A percentile compares a stretch with the other conserved stretches of the same genome.
These are phyloP conservation scores for Sus cebifrons DNA, from an alignment of 2,797 vertebrate genomes.

Conservation along the genomic window DNA sequence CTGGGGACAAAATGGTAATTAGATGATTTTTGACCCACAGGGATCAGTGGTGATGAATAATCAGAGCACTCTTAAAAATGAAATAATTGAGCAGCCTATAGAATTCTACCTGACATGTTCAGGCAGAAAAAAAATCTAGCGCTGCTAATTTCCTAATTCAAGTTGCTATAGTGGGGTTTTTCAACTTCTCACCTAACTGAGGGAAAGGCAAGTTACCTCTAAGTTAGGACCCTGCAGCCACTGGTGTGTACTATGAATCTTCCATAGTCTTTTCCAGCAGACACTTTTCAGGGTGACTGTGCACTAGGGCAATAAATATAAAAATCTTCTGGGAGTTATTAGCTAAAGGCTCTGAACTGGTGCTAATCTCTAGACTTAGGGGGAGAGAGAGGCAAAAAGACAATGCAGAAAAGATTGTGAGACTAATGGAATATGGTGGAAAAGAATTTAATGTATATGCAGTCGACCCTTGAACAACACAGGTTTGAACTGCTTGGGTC, in stretches of 20 bases:
- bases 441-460: neutral
- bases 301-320: neutral
- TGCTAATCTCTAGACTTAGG: neutral
- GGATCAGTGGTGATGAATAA: neutral
- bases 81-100: slow-evolving; percentile 18
- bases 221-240: neutral
- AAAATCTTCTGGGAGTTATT: neutral
- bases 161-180: neutral
- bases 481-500: neutral
- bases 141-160: neutral
- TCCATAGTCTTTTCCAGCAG: neutral
- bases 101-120: neutral
- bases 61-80: slow-evolving; percentile 8
- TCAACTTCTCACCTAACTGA: neutral
- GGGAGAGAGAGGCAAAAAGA: neutral
- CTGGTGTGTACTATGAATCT: neutral
- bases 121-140: neutral
- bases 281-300: neutral
- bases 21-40: neutral
- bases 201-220: neutral
- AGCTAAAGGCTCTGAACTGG: neutral
- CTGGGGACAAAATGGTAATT: neutral
- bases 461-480: neutral
- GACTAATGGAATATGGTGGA: neutral
- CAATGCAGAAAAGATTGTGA: neutral